Conservation (phyloP, 2,888 invertebrate species). For the Eulithis prunata region DNA sequence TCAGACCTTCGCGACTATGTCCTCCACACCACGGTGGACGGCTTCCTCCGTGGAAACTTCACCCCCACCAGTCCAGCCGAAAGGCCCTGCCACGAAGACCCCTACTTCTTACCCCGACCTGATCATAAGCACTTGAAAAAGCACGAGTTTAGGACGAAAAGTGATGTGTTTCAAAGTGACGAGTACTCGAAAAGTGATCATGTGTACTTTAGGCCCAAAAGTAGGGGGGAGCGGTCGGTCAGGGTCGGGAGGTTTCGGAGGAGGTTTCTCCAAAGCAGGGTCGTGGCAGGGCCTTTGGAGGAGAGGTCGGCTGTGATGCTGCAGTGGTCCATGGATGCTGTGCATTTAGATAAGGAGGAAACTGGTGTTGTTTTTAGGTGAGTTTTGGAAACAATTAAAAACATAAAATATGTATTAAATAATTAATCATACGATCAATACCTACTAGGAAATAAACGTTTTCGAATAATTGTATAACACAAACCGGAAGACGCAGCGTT, state of each 20-base stretch:
- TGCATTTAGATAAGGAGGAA: conserved; percentile 66
- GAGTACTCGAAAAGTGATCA: conserved; percentile 11
- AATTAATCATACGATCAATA: too few relatives aligned
- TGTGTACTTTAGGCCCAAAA: conserved; percentile 72
- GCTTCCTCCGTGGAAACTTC: conserved; percentile 73
- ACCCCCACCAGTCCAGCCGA: conserved; percentile 70
- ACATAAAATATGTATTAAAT: too few relatives aligned
- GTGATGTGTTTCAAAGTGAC: conserved; percentile 37
- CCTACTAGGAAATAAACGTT: too few relatives aligned
- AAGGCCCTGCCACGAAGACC: conserved; percentile 67
- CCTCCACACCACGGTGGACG: conserved; percentile 70
- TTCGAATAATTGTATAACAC: too few relatives aligned
- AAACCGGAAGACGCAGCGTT: too few relatives aligned
- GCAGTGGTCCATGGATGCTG: conserved; percentile 72
- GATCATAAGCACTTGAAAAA: conserved; percentile 50
- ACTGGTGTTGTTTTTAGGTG: conserved; percentile 80
- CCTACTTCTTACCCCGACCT: conserved; percentile 70
- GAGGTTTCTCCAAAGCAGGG: conserved; percentile 64
- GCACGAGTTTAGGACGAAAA: conserved; percentile 54
- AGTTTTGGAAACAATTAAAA: conserved; percentile 42
- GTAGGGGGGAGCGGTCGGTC: conserved; percentile 60
- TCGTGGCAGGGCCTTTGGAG: conserved; percentile 68
- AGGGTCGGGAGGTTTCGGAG: conserved; percentile 56
- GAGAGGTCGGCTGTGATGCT: conserved; percentile 60
- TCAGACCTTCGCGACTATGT: conserved; percentile 68